Evolutionary conservation across 2,113 vertebrate genomes (phyloP).

Genomic region (Carettochelys insculpta): DNA sequence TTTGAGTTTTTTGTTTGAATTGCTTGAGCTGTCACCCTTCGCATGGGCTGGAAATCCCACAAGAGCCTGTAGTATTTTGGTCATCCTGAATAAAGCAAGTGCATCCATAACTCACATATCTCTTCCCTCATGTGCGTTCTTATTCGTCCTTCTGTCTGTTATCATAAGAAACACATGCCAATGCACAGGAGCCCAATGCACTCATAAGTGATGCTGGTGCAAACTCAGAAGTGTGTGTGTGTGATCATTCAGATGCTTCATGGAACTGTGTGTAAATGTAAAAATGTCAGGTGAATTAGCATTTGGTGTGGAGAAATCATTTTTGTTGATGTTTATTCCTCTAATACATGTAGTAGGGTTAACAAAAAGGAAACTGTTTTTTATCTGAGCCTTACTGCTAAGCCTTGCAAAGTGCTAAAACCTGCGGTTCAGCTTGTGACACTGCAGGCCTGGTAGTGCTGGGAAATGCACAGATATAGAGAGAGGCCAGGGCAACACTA

Average conservation of each 20-base stretch:
- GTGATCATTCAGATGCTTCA: neutral
- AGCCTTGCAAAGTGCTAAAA: neutral
- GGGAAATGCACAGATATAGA: neutral
- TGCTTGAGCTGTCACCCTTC: neutral
- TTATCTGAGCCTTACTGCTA: neutral
- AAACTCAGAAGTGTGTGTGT: neutral
- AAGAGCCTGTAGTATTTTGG: neutral
- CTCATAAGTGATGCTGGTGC: neutral
- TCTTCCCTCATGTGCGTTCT: neutral
- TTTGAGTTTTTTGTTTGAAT: neutral
- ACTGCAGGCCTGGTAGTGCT: neutral
- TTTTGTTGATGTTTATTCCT: neutral
- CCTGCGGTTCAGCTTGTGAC: neutral
- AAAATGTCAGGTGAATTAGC: neutral
- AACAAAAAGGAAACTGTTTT: neutral
- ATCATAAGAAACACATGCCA: neutral
- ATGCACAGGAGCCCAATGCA: neutral
- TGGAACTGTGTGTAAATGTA: neutral
- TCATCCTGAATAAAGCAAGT: neutral
- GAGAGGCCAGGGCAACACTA: too few relatives aligned
- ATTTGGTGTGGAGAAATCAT: neutral
- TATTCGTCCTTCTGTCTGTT: neutral
- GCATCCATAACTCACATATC: neutral
- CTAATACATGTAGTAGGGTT: neutral
- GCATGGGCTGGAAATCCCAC: fast-evolving